A percentile compares a stretch with the other conserved stretches of the same genome.
These are phyloP conservation scores for Promerops cafer DNA, from an alignment of 2,113 vertebrate genomes.

Conservation along the genomic window DNA sequence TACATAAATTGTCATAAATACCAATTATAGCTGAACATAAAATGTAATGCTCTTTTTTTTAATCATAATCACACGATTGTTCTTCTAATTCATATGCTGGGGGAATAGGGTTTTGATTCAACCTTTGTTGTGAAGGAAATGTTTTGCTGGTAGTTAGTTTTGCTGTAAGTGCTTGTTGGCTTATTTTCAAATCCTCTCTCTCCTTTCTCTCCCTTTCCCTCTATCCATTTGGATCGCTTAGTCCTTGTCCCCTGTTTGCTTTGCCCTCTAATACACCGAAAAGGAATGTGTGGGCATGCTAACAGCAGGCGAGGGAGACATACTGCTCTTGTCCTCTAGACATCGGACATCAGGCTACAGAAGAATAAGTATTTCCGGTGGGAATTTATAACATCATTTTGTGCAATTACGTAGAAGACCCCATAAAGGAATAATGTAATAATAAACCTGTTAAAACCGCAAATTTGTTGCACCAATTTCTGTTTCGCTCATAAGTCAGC, in stretches of 20 bases:
- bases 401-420: constrained; percentile 63
- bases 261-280: constrained; percentile 59
- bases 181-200: constrained; percentile 64
- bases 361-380: constrained; percentile 49
- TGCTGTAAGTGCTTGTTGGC: constrained; percentile 64
- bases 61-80: constrained; percentile 82
- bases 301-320: constrained; percentile 52
- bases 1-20: constrained; percentile 86
- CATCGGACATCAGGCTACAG: constrained; percentile 11
- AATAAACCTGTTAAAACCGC: constrained; percentile 66
- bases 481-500: constrained; percentile 66
- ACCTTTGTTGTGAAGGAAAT: constrained; percentile 73
- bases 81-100: constrained; percentile 77
- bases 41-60: constrained; percentile 79
- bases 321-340: constrained; percentile 59
- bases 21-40: constrained; percentile 82
- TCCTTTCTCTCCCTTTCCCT: background rate
- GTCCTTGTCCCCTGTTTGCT: constrained; percentile 43
- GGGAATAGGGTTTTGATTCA: constrained; percentile 73
- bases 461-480: constrained; percentile 66
- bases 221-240: constrained; percentile 51
- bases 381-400: constrained; percentile 76
- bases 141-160: constrained; percentile 65
- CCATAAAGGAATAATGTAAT: constrained; percentile 72
- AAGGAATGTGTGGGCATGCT: constrained; percentile 9